These are phyloP conservation scores for Xanthorhoe spadicearia DNA, from an alignment of 2,888 invertebrate genomes.

Conservation along the genomic window DNA sequence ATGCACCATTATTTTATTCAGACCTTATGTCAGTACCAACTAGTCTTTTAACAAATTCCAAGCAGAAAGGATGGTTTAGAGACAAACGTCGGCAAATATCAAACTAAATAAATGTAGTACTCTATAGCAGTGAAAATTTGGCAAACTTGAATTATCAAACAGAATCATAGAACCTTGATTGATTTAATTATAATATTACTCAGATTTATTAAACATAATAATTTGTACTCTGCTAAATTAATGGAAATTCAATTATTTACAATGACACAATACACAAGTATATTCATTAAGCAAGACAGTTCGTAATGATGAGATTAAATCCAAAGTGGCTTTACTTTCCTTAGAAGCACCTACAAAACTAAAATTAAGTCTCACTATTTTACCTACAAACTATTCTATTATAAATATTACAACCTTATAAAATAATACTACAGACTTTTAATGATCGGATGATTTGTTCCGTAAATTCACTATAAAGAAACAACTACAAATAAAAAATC, in stretches of 20 bases:
- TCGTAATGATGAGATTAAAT: slow-evolving; percentile 58
- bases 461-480: slow-evolving; percentile 32
- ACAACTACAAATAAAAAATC: slow-evolving; percentile 31
- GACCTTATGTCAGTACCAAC: slow-evolving; percentile 61
- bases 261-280: slow-evolving; percentile 63
- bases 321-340: slow-evolving; percentile 54
- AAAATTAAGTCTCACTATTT: slow-evolving; percentile 73
- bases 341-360: slow-evolving; percentile 66
- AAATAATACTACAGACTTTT: slow-evolving; percentile 68
- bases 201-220: slow-evolving; percentile 69
- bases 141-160: slow-evolving; percentile 42
- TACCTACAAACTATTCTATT: slow-evolving; percentile 55
- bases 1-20: slow-evolving; percentile 76
- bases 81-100: slow-evolving; percentile 15
- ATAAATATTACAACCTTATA: slow-evolving; percentile 69
- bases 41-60: slow-evolving; percentile 36
- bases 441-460: slow-evolving; percentile 55
- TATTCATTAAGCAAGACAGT: slow-evolving; percentile 55
- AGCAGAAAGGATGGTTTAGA: slow-evolving; percentile 26
- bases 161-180: slow-evolving; percentile 33
- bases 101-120: slow-evolving; percentile 23
- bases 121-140: slow-evolving; percentile 40
- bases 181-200: slow-evolving; percentile 54
- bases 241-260: slow-evolving; percentile 77
- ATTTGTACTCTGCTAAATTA: slow-evolving; percentile 82